Evolutionary conservation across 2,888 invertebrate species (phyloP).

Genomic region (Pardosa pseudoannulata): DNA sequence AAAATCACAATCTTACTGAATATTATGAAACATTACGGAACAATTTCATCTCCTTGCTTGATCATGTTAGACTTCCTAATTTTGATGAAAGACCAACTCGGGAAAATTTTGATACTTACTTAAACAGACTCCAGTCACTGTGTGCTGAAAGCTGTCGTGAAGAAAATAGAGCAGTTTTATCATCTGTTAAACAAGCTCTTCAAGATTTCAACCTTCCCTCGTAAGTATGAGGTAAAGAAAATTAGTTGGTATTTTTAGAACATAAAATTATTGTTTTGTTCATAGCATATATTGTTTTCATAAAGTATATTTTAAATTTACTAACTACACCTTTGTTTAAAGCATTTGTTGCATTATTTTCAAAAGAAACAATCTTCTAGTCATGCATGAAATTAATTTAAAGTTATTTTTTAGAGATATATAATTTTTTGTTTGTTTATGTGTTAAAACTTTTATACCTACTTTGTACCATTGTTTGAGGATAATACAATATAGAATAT

Average conservation of each 20-base stretch:
- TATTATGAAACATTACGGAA: constrained; percentile 94
- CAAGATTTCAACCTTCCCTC: constrained; percentile 92
- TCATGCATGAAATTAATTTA: too few species aligned
- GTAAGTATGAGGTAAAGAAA: constrained; percentile 55
- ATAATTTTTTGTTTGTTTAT: too few species aligned
- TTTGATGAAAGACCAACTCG: constrained; percentile 81
- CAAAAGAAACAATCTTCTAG: too few species aligned
- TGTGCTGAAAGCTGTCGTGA: constrained; percentile 83
- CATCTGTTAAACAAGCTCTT: constrained; percentile 92
- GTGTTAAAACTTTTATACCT: too few species aligned
- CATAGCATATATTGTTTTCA: too few species aligned
- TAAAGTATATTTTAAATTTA: too few species aligned
- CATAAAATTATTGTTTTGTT: too few species aligned
- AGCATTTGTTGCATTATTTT: too few species aligned
- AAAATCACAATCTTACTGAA: constrained; percentile 90
- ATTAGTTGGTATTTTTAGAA: neutral
- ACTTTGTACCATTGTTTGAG: too few species aligned
- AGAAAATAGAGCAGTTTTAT: constrained; percentile 88
- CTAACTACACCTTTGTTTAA: too few species aligned
- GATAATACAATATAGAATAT: too few species aligned
- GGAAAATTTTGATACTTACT: constrained; percentile 94
- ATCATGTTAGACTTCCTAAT: constrained; percentile 88
- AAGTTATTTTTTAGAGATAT: too few species aligned
- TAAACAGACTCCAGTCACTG: constrained; percentile 92
- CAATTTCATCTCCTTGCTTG: constrained; percentile 92